Percentiles rank a stretch among this genome's conserved stretches.
Evolutionary conservation across 2,888 invertebrate genomes (phyloP).

Genomic region (Cheilosia grossa): DNA sequence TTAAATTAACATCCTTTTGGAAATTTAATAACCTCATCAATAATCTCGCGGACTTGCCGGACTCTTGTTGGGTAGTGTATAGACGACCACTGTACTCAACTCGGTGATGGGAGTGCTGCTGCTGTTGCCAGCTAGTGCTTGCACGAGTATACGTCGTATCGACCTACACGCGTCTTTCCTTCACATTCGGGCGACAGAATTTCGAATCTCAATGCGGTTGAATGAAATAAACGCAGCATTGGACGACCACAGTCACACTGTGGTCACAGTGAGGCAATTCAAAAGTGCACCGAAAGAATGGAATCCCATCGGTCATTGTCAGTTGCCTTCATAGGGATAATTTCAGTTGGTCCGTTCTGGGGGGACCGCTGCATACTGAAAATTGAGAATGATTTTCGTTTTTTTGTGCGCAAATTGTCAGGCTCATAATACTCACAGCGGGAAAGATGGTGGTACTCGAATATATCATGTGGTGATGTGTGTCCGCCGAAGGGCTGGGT

Average conservation of each 20-base stretch:
- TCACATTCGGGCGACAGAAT: conserved; percentile 71
- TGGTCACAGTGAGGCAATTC: conserved; percentile 45
- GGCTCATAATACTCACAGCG: conserved; percentile 72
- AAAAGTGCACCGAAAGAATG: conserved; percentile 66
- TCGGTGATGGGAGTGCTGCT: conserved; percentile 45
- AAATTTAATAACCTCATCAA: conserved; percentile 77
- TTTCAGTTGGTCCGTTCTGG: conserved; percentile 38
- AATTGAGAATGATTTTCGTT: conserved; percentile 66
- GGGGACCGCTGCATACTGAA: conserved; percentile 59
- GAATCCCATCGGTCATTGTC: conserved; percentile 75
- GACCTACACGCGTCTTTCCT: conserved; percentile 72
- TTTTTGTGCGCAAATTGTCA: conserved; percentile 68
- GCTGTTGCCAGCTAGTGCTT: conserved; percentile 11
- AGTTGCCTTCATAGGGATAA: conserved; percentile 69
- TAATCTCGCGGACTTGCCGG: conserved; percentile 67
- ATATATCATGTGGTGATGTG: conserved; percentile 59
- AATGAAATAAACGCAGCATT: conserved; percentile 23
- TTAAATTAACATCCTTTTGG: conserved; percentile 77
- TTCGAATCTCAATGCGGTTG: conserved; percentile 41
- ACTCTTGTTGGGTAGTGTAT: conserved; percentile 33
- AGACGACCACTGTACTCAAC: conserved; percentile 40
- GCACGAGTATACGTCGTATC: conserved; percentile 26
- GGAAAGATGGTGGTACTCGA: conserved; percentile 52
- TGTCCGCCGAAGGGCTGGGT: conserved; percentile 50
- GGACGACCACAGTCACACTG: conserved; percentile 28